Base-by-base conservation (phyloP, 2,113 vertebrate species). In the Lampris megalopsis region DNA sequence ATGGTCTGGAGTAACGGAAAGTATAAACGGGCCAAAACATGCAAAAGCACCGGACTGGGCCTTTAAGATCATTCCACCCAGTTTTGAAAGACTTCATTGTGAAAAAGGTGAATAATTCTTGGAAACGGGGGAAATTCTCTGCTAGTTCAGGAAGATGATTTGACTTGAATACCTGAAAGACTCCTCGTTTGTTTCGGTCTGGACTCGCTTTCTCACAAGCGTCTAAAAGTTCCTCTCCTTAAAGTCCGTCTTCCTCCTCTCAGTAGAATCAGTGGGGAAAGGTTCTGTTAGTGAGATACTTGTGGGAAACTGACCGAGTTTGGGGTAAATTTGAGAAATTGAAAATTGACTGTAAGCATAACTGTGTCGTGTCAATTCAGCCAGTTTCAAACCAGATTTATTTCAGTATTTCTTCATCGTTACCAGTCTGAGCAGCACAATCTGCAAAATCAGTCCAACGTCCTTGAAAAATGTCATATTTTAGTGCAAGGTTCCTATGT, bases 401-500 rank as follows among this genome's bases (percentile, higher is more conserved):
- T 1, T 50, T 9, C 49, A 50, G 49, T 11, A 5, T 50, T 45
- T 45, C 9, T 24, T 35, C 53, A 56, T 24, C 13, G 35, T 24
- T 3, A n/a, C 3, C n/a, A 56, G n/a, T 24, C 5, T 8, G 35
- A 9, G 37, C 8, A 35, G 8, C 49, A 10, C 5, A 50, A 9
- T 50, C 2, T 6, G 49, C 4, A 45, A 45, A 50, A 2, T 11
- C 2, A 50, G 8, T 3, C 0, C 8, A 9, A 50, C 8, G 3
- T 50, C 10, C 7, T 50, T 3, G 49, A 41, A 6, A 7, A 9
- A 10, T 2, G 7, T 10, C 11, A 5, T 40, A n/a, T 4, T 10
- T 38, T 37, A 50, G 37, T 42, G 9, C 8, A 60, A 37, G 63
- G 49, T 57, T 63, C 50, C 50, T 69, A 43, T 64, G 54, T 45